phyloP scores from a whole-genome alignment of 2,113 vertebrate genomes.

The Atherinomorus stipes region DNA sequence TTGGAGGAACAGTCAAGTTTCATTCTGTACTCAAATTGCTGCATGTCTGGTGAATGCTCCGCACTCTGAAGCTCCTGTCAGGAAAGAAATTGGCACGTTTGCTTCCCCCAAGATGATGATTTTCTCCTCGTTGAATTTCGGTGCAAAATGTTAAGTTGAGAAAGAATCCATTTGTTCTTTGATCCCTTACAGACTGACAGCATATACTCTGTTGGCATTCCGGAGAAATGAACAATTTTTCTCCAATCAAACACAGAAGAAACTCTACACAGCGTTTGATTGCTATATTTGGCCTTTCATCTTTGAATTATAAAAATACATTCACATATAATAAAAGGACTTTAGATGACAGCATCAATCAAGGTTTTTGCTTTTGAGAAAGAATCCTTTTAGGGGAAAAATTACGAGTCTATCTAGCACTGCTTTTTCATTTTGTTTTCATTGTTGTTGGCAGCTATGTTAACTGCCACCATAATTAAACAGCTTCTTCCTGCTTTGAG shows the following conservation, averaged over 20 bases:
- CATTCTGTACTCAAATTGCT: constrained; percentile 7
- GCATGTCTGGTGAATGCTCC: background rate
- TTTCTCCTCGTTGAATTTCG: constrained; percentile 29
- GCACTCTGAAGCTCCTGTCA: constrained; percentile 30
- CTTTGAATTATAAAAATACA: constrained; percentile 36
- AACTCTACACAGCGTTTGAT: constrained; percentile 28
- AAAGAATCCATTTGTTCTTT: constrained; percentile 38
- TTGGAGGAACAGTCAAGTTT: constrained; percentile 11
- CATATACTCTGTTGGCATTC: constrained; percentile 18
- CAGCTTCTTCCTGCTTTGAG: constrained; percentile 17
- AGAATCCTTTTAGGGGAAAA: constrained; percentile 1
- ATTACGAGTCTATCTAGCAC: constrained; percentile 18
- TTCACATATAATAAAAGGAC: constrained; percentile 12
- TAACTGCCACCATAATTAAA: constrained; percentile 31
- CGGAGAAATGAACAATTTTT: constrained; percentile 28
- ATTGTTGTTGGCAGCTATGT: constrained; percentile 3
- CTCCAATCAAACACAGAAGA: constrained; percentile 31
- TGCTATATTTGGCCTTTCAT: constrained; percentile 43
- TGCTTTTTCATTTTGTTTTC: constrained; percentile 31
- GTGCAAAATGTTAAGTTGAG: constrained; percentile 12
- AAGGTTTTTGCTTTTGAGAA: constrained; percentile 4
- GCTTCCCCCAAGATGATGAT: constrained; percentile 19
- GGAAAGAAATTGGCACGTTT: constrained; percentile 15
- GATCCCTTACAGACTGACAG: constrained; percentile 41
- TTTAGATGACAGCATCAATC: constrained; percentile 38